phyloP scores from a whole-genome alignment of 2,888 invertebrate genomes.

The Lepidonotus clava region DNA sequence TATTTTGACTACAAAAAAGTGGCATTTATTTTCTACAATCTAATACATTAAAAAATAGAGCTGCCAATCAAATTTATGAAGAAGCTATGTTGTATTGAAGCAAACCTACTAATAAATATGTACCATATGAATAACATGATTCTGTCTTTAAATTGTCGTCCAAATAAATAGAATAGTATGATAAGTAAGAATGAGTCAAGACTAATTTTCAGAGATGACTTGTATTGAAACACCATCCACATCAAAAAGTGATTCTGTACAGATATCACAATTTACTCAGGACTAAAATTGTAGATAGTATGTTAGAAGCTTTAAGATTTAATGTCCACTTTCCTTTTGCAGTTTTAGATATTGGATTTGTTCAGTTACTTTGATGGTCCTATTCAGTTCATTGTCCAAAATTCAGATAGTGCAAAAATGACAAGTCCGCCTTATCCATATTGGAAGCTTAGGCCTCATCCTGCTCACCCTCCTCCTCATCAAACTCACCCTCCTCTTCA shows the following conservation, averaged over 20 bases:
- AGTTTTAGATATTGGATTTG: background rate
- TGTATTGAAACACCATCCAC: background rate
- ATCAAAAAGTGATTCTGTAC: background rate
- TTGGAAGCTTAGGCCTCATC: conserved; percentile 12
- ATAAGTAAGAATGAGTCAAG: too few relatives aligned
- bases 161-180: too few relatives aligned
- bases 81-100: too few relatives aligned
- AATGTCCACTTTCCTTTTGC: background rate
- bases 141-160: too few relatives aligned
- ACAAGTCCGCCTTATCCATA: background rate
- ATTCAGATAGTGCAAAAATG: background rate
- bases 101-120: too few relatives aligned
- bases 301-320: background rate
- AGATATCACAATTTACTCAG: background rate
- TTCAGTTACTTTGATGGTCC: background rate
- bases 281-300: background rate
- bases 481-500: conserved; percentile 41
- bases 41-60: too few relatives aligned
- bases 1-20: too few relatives aligned
- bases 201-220: too few relatives aligned
- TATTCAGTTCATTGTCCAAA: background rate
- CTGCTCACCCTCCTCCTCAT: conserved; percentile 38
- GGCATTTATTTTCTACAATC: too few relatives aligned
- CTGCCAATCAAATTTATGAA: too few relatives aligned
- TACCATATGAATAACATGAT: too few relatives aligned